These are phyloP conservation scores for Erinaceus europaeus DNA, from an alignment of 2,113 vertebrate species.

Conservation along the genomic window DNA sequence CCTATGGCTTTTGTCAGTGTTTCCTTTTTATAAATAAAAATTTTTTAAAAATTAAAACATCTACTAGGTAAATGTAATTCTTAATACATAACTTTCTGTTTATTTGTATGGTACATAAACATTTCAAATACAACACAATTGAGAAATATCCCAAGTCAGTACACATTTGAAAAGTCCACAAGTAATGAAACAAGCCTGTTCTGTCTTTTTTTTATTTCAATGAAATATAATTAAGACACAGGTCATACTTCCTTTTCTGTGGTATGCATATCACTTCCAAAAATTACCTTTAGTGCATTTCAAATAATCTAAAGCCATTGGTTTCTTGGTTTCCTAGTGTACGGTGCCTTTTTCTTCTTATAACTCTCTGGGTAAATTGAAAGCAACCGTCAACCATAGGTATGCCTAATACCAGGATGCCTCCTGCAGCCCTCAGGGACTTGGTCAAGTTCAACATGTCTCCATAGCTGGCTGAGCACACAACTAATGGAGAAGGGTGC, in stretches of 20 bases:
- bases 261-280: not conserved
- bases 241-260: not conserved
- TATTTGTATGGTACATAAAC: too few species aligned
- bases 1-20: too few species aligned
- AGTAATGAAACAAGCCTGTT: not conserved
- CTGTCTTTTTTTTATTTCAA: not conserved
- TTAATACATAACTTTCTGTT: too few species aligned
- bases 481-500: not conserved
- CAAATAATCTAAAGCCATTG: not conserved
- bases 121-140: too few species aligned
- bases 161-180: not conserved
- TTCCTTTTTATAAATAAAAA: too few species aligned
- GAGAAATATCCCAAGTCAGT: not conserved
- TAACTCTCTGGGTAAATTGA: not conserved
- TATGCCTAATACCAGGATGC: not conserved
- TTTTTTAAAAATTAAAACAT: too few species aligned
- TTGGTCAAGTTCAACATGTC: conserved; percentile 13
- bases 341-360: not conserved
- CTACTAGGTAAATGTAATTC: too few species aligned
- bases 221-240: not conserved
- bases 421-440: not conserved
- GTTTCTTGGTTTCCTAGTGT: not conserved
- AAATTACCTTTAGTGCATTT: not conserved
- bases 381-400: conserved; percentile 30
- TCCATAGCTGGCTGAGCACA: conserved; percentile 22